Evolutionary conservation across 2,888 invertebrate genomes (phyloP).

Genomic region (Dyspetes luteomarginatus): DNA sequence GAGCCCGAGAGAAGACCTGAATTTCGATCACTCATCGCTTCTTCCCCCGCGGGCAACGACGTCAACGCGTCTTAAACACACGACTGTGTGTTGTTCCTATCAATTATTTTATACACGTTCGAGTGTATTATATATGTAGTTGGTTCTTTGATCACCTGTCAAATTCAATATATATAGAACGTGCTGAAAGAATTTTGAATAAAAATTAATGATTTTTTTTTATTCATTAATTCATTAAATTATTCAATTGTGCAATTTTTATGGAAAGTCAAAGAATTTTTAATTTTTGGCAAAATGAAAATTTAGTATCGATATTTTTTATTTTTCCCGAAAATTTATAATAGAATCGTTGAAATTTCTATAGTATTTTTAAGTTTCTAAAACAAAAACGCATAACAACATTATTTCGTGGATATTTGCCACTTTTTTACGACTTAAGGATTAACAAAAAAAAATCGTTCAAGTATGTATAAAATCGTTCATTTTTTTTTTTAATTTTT

Average conservation of each 20-base stretch:
- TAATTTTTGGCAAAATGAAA: too few relatives aligned
- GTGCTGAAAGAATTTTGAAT: slow-evolving; percentile 8
- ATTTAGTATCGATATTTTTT: too few relatives aligned
- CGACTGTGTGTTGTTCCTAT: background rate
- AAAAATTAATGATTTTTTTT: slow-evolving; percentile 19
- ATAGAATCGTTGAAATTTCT: too few relatives aligned
- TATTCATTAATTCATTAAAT: too few relatives aligned
- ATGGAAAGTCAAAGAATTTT: too few relatives aligned
- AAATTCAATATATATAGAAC: background rate
- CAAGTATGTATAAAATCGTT: too few relatives aligned
- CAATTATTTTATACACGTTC: slow-evolving; percentile 38
- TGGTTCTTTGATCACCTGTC: background rate
- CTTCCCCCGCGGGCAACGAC: background rate
- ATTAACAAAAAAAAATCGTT: background rate
- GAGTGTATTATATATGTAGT: slow-evolving; percentile 10
- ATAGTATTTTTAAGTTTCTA: too few relatives aligned
- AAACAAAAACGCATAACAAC: too few relatives aligned
- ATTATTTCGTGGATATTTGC: background rate
- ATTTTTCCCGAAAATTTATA: too few relatives aligned
- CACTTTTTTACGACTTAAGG: too few relatives aligned
- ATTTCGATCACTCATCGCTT: slow-evolving; percentile 47
- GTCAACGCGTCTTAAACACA: background rate
- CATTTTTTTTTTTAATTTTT: too few relatives aligned
- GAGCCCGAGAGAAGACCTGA: slow-evolving; percentile 57
- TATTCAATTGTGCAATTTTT: too few relatives aligned